Conservation (phyloP, 1,140 invertebrate species). For the Zaprionus vittiger region DNA sequence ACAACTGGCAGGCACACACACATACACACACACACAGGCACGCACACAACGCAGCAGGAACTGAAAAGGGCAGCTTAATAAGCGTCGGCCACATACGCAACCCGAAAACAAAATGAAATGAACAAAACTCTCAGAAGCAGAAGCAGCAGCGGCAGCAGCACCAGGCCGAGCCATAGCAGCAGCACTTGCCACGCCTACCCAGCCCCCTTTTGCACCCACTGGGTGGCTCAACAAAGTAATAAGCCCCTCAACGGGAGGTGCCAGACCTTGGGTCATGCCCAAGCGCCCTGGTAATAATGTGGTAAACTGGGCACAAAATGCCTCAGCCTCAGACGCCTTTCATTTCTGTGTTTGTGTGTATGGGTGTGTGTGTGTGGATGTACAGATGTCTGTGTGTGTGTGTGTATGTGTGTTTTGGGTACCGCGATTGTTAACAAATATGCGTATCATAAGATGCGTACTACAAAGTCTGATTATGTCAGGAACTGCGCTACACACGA, state of each 20-base stretch:
- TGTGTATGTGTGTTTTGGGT: slow-evolving; percentile 22
- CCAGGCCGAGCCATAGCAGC: slow-evolving; percentile 10
- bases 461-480: slow-evolving; percentile 32
- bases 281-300: slow-evolving; percentile 73
- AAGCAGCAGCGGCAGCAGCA: slow-evolving; percentile 12
- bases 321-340: slow-evolving; percentile 1
- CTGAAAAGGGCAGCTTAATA: slow-evolving; percentile 65
- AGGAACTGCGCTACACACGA: slow-evolving; percentile 2
- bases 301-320: slow-evolving; percentile 57
- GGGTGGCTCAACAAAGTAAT: slow-evolving; percentile 61
- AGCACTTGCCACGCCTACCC: neutral
- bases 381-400: neutral
- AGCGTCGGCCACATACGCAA: slow-evolving; percentile 49
- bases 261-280: slow-evolving; percentile 77
- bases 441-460: slow-evolving; percentile 33
- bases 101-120: slow-evolving; percentile 61
- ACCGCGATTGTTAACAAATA: slow-evolving; percentile 47
- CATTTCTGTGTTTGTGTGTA: neutral
- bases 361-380: slow-evolving; percentile 1
- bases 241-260: slow-evolving; percentile 66
- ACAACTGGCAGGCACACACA: slow-evolving; percentile 15
- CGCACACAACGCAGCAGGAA: slow-evolving; percentile 32
- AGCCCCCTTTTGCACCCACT: neutral
- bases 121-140: slow-evolving; percentile 40
- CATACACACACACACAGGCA: slow-evolving; percentile 17